Evolutionary conservation across 53 echinoderm and acorn worm species (phyloP), one percentile per base, ranked within the genome.

Genomic region (Astropecten irregularis): DNA sequence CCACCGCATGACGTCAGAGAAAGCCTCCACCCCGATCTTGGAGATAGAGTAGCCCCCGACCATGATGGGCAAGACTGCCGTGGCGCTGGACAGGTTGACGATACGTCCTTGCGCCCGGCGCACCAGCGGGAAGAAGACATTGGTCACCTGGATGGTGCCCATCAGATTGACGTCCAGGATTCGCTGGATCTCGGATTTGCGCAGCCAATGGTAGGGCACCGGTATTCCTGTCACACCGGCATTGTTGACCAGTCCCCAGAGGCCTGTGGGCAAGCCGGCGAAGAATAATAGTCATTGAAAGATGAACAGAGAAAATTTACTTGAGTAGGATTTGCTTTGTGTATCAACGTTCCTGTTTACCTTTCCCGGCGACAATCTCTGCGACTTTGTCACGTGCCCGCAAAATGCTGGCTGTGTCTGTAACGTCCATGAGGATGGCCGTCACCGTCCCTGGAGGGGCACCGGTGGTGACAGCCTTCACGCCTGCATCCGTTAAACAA

Each of bases 191-290:
- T 84, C 89, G 9, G 44, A 49, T 36, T 68, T 66, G 29, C 61
- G 29, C 47, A 65, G 49, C 89, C 89, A 89, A 38, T 89, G 76
- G 73, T 84, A 84, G 9, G 74, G 84, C 15, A 38, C 76, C 0
- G 69, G 52, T 16, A 58, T 56, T 2, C 89, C 89, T 18, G 77
- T 11, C 10, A 89, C 65, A 4, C 89, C 89, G 13, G 89, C 89
- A 48, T 89, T 89, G 61, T 89, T 89, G n/a, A 89, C 77, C 16
- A 89, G 55, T 26, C 89, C 89, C 76, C 76, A 89, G 10, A 89
- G 69, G 73, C 89, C 89, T 89, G 10, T 3, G 37, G 34, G 22
- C 23, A 3, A 64, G 28, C 3, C 4, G 64, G 30, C 27, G 28
- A 30, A 6, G 21, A 20, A 6, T 9, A 22, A 7, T 5, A 42